phyloP scores from a whole-genome alignment of 2,113 vertebrate genomes.

The Trinectes maculatus region DNA sequence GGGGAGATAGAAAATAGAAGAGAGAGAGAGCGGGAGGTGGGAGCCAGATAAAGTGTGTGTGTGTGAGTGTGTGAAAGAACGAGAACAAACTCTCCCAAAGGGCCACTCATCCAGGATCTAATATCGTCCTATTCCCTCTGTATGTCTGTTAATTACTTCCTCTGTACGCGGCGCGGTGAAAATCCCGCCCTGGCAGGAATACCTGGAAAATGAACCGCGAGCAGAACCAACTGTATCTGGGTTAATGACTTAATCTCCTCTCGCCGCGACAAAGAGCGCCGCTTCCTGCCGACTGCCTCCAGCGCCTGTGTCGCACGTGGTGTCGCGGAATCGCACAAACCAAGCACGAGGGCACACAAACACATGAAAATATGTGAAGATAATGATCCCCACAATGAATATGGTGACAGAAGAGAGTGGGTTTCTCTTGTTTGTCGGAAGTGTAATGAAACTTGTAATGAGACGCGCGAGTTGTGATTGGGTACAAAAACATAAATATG shows the following conservation, averaged over 20 bases:
- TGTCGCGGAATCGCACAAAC: conserved; percentile 2
- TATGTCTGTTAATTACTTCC: conserved; percentile 78
- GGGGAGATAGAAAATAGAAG: conserved; percentile 26
- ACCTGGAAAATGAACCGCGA: conserved; percentile 59
- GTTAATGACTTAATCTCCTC: conserved; percentile 68
- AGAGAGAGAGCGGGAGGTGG: conserved; percentile 3
- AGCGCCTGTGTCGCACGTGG: conserved; percentile 5
- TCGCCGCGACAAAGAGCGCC: not conserved
- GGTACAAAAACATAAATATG: too few relatives aligned
- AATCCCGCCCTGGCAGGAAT: conserved; percentile 31
- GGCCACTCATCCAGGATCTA: conserved; percentile 72
- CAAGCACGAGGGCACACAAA: not conserved
- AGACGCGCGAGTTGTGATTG: too few relatives aligned
- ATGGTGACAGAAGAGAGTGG: not conserved
- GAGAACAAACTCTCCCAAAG: conserved; percentile 67
- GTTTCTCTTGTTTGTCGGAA: not conserved
- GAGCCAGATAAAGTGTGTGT: conserved; percentile 8
- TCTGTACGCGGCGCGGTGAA: conserved; percentile 46
- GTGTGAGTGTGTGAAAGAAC: conserved; percentile 51
- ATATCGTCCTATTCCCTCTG: conserved; percentile 74
- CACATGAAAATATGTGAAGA: not conserved
- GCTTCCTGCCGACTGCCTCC: conserved; percentile 21
- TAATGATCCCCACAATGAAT: too few relatives aligned
- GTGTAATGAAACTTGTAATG: too few relatives aligned
- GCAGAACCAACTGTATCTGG: conserved; percentile 64